These are phyloP conservation scores for Penaeus vannamei DNA, from an alignment of 1,140 invertebrate species.

Conservation along the genomic window DNA sequence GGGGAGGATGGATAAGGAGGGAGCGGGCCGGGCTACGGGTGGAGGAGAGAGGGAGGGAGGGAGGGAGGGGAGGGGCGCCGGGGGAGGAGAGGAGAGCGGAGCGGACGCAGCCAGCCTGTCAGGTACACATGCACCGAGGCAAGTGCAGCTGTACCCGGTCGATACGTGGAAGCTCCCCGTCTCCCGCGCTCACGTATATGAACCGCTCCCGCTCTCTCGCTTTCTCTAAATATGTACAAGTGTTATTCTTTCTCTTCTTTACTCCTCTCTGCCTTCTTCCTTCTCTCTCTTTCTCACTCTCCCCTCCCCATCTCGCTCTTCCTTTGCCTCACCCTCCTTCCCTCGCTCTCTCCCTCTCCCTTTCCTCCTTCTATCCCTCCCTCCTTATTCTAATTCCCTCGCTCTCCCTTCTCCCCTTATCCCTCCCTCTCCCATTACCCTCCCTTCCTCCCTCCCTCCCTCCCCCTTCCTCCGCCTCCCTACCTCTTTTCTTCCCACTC, in stretches of 20 bases:
- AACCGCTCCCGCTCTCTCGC: too few species aligned
- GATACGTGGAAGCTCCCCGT: background rate
- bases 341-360: too few species aligned
- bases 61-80: background rate
- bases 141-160: conserved; percentile 4
- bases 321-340: too few species aligned
- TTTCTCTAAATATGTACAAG: background rate
- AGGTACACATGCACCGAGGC: background rate
- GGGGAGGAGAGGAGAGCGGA: background rate
- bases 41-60: background rate
- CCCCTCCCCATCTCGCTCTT: too few species aligned
- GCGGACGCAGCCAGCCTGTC: too few species aligned
- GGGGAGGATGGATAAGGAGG: too few species aligned
- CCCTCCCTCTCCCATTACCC: background rate
- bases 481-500: background rate
- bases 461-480: background rate
- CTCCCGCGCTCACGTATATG: too few species aligned
- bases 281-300: too few species aligned
- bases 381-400: background rate
- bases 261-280: too few species aligned
- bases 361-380: background rate
- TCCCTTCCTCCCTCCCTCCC: background rate
- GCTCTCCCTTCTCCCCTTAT: background rate
- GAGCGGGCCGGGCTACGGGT: too few species aligned
- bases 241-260: background rate